Conservation (phyloP, 2,888 invertebrate genomes). For the Pachymerium ferrugineum region DNA sequence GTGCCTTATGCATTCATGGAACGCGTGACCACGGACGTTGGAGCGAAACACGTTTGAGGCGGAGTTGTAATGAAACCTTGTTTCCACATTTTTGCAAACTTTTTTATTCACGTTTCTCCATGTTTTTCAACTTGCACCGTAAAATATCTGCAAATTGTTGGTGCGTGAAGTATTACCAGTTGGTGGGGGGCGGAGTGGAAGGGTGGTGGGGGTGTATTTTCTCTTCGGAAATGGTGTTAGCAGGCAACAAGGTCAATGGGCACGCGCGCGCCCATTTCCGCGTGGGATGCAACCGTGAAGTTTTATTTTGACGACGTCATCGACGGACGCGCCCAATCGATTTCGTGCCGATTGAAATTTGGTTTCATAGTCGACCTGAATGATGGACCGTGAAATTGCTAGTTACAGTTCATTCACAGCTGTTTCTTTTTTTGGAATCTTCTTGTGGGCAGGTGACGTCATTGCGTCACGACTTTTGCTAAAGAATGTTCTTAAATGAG, state of each 20-base stretch:
- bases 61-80: not conserved
- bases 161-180: not conserved
- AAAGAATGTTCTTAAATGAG: no score
- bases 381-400: no score
- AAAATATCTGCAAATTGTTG: not conserved
- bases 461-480: not conserved
- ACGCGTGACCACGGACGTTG: not conserved
- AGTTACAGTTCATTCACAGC: no score
- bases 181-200: not conserved
- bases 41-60: not conserved
- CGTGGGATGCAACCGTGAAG: conserved; percentile 3
- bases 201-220: not conserved
- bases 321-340: no score
- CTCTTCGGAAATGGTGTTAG: not conserved
- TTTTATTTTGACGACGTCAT: not conserved
- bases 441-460: not conserved
- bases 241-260: not conserved
- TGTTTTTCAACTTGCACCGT: not conserved
- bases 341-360: no score
- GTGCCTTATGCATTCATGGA: not conserved
- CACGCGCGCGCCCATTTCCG: not conserved
- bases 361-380: no score
- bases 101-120: no score
- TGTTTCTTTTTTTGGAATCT: not conserved
- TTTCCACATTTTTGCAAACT: not conserved